Percentiles rank a stretch among this genome's conserved stretches.
These are phyloP conservation scores for Acestrorhynchus altus DNA, from an alignment of 2,797 vertebrate species.

Conservation along the genomic window DNA sequence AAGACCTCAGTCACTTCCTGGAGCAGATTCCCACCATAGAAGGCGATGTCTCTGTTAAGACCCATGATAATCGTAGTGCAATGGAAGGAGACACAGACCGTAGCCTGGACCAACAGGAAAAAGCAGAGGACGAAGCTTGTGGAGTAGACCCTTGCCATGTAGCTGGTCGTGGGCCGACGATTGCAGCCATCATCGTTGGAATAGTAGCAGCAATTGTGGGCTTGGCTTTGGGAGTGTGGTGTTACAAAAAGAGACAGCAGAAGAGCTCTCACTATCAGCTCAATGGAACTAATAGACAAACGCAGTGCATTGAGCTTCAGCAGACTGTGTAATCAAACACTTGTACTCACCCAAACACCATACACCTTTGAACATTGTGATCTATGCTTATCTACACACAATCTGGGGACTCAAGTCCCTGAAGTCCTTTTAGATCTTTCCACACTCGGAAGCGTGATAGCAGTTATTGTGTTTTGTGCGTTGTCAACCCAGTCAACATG, in stretches of 20 bases:
- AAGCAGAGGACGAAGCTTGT: slow-evolving; percentile 71
- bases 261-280: slow-evolving; percentile 93
- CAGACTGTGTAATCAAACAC: slow-evolving; percentile 85
- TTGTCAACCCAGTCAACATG: slow-evolving; percentile 46
- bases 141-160: slow-evolving; percentile 75
- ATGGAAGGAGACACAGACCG: slow-evolving; percentile 60
- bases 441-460: slow-evolving; percentile 60
- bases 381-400: slow-evolving; percentile 30
- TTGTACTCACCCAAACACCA: slow-evolving; percentile 31
- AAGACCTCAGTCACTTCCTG: slow-evolving; percentile 57
- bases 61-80: slow-evolving; percentile 40
- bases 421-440: slow-evolving; percentile 42
- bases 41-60: slow-evolving; percentile 15
- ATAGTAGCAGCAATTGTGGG: slow-evolving; percentile 79
- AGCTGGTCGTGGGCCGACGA: slow-evolving; percentile 78
- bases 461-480: slow-evolving; percentile 53
- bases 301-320: slow-evolving; percentile 95
- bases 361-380: slow-evolving; percentile 43
- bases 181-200: slow-evolving; percentile 84
- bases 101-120: slow-evolving; percentile 75
- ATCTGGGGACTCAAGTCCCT: not conserved
- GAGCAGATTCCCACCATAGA: slow-evolving; percentile 54
- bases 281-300: slow-evolving; percentile 86
- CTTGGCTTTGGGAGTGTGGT: slow-evolving; percentile 83
- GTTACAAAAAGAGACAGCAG: slow-evolving; percentile 87